phyloP scores from a whole-genome alignment of 1,140 invertebrate species.

The Cyrtorhinus lividipennis region DNA sequence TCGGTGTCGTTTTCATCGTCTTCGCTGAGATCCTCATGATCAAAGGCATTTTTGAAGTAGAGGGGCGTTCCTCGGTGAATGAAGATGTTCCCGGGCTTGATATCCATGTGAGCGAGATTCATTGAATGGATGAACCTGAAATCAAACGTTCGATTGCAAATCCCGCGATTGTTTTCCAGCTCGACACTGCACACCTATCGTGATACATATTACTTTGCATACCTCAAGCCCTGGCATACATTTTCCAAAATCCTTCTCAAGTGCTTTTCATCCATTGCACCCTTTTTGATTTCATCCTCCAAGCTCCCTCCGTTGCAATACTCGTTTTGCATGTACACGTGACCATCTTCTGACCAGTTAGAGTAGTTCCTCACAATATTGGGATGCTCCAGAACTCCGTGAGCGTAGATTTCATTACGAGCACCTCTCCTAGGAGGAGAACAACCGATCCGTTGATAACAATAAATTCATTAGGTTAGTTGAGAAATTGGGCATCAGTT shows the following conservation, averaged over 20 bases:
- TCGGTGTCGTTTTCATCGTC: constrained; percentile 54
- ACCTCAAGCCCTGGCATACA: constrained; percentile 40
- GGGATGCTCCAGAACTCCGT: constrained; percentile 73
- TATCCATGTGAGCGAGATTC: constrained; percentile 79
- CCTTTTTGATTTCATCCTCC: constrained; percentile 42
- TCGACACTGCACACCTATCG: too few species aligned
- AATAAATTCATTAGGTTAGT: too few species aligned
- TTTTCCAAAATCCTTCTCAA: constrained; percentile 24
- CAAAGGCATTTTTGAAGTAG: constrained; percentile 21
- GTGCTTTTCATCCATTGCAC: constrained; percentile 37
- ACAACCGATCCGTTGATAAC: too few species aligned
- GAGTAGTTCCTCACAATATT: constrained; percentile 86
- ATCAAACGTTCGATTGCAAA: too few species aligned
- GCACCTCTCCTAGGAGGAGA: constrained; percentile 68
- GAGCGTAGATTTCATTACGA: constrained; percentile 82
- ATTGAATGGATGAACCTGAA: constrained; percentile 72
- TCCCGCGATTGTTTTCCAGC: too few species aligned
- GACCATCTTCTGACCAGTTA: constrained; percentile 83
- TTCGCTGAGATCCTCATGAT: constrained; percentile 65
- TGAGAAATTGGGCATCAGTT: too few species aligned
- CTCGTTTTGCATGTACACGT: constrained; percentile 88
- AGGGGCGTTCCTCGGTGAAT: constrained; percentile 42
- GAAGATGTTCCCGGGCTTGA: constrained; percentile 87
- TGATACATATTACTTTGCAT: too few species aligned
- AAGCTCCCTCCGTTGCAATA: constrained; percentile 83